Evolutionary conservation across 2,888 invertebrate genomes (phyloP).

Genomic region (Odontocolon sp.): DNA sequence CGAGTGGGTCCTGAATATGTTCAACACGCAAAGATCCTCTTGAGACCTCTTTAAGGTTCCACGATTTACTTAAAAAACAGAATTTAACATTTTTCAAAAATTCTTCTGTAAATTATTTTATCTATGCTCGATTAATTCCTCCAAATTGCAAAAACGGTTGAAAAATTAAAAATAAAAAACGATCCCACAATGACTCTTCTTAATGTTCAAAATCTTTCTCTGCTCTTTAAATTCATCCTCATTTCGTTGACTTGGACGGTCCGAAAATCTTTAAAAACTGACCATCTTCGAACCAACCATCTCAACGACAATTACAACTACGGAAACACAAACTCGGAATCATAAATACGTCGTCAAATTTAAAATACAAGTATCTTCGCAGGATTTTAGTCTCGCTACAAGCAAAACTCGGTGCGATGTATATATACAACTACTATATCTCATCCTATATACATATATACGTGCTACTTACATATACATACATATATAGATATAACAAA

Average conservation of each 20-base stretch:
- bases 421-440: not conserved
- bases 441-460: not conserved
- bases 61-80: not conserved
- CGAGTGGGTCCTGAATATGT: too few species aligned
- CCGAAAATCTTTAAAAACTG: too few species aligned
- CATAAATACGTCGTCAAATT: slow-evolving; percentile 30
- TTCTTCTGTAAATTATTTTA: too few species aligned
- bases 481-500: not conserved
- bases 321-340: slow-evolving; percentile 1
- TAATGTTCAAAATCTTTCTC: too few species aligned
- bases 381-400: slow-evolving; percentile 5
- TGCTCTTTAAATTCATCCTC: slow-evolving; percentile 1
- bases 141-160: too few species aligned
- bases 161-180: too few species aligned
- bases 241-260: not conserved
- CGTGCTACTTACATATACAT: not conserved
- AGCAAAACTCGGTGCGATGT: slow-evolving; percentile 16
- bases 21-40: too few species aligned
- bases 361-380: slow-evolving; percentile 10
- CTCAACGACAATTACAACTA: slow-evolving; percentile 1
- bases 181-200: too few species aligned
- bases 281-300: not conserved
- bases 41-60: too few species aligned
- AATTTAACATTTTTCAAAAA: too few species aligned
- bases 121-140: too few species aligned